Base-by-base conservation (phyloP, 1,140 invertebrate species). In the Lamellibrachia luymesi region DNA sequence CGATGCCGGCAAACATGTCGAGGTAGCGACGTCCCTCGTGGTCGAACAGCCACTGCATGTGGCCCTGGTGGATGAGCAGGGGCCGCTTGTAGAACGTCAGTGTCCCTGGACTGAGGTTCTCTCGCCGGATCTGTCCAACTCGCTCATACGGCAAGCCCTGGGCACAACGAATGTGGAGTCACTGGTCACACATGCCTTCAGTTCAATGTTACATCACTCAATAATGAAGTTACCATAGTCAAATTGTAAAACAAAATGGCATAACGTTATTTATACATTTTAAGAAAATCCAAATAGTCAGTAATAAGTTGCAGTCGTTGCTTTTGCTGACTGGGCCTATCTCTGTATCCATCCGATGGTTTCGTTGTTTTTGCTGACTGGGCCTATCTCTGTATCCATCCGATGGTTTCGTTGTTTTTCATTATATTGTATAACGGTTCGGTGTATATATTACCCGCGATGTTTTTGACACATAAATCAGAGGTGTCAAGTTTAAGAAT, bases 1-100 rank as follows among this genome's bases (percentile, higher is more conserved):
- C 98, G 94, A 99, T 99, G 22, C 99, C 99, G 13, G 97, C 99
- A 96, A 99, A 99, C 96, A 99, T 97, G 96, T 99, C 99, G 50
- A 99, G 97, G 96, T 99, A 99, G 95, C 98, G 97, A 94, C 97
- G 97, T 7, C 98, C 98, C 92, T 97, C 97, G 93, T 98, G 97
- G 95, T 99, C 99, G 96, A 97, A 99, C 2, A 99, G 96, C 98
- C 98, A 99, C 96, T 99, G 96, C 95, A 96, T 96, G 94, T 98
- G 97, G 0, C 98, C 99, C 94, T 98, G 97, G 95, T 98, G 97
- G 6, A 99, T 97, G 4, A 99, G 96, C 5, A 99, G 94, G 0
- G 98, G 98, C 93, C 97, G 97, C 95, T 97, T 98, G 96, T 98
- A 99, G 94, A 98, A 97, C 7, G 98, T 97, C 92, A 97, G 96